Conservation (phyloP, 2,888 invertebrate genomes). For the Tuberolachnus salignus region DNA sequence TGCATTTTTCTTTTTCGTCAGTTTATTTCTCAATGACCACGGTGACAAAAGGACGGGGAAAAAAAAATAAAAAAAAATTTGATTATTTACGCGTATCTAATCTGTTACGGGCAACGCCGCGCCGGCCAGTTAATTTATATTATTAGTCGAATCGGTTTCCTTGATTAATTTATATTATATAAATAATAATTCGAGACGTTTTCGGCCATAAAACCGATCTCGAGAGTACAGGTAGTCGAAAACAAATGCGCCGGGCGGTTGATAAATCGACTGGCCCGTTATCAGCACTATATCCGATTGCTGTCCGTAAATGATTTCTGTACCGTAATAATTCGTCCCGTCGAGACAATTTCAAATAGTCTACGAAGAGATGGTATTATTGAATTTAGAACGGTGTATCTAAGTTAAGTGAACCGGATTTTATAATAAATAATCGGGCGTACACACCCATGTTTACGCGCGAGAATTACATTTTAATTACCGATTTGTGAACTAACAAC, state of each 20-base stretch:
- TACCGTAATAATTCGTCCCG: not conserved
- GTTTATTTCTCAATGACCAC: too few species aligned
- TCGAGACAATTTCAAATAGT: not conserved
- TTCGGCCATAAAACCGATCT: too few species aligned
- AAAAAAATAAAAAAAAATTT: too few species aligned
- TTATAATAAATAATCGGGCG: not conserved
- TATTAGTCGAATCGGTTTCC: too few species aligned
- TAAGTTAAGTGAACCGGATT: not conserved
- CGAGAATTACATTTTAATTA: not conserved
- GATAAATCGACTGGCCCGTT: not conserved
- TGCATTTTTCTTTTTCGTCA: too few species aligned
- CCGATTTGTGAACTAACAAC: not conserved
- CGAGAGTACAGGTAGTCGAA: not conserved
- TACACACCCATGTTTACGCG: not conserved
- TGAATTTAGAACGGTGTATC: not conserved
- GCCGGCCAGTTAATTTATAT: too few species aligned
- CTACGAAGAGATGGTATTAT: not conserved
- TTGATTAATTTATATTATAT: too few species aligned
- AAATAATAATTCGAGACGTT: too few species aligned
- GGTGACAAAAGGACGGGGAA: too few species aligned
- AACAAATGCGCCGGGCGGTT: not conserved
- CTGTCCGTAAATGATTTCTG: not conserved
- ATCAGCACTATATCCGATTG: not conserved
- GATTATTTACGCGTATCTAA: too few species aligned
- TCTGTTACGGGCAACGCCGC: too few species aligned